Evolutionary conservation across 2,888 invertebrate species (phyloP).

Genomic region (Eledone cirrhosa): DNA sequence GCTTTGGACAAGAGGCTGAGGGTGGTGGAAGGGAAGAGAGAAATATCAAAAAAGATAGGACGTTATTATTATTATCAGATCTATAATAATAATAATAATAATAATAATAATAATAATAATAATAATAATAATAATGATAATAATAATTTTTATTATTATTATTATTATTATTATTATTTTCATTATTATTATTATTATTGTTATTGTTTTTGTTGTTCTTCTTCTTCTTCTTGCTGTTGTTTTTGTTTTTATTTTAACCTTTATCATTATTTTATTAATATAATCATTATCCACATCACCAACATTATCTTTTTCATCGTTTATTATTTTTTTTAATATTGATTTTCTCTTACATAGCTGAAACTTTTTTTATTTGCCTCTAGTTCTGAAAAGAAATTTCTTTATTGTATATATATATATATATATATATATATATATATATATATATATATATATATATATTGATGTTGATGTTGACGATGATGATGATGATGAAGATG

Average conservation of each 20-base stretch:
- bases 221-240: background rate
- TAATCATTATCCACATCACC: background rate
- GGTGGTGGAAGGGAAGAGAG: no score
- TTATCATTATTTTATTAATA: conserved; percentile 1
- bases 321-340: background rate
- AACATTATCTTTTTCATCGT: background rate
- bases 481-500: no score
- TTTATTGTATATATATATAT: no score
- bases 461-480: no score
- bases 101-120: background rate
- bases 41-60: background rate
- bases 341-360: background rate
- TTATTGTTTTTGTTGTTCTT: background rate
- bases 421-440: no score
- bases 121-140: background rate
- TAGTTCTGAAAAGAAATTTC: no score
- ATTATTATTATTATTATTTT: background rate
- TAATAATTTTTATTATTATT: background rate
- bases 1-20: no score
- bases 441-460: no score
- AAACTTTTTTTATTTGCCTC: no score
- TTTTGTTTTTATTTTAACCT: background rate
- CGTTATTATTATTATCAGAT: background rate
- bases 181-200: background rate
- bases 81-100: background rate